Percentiles rank a stretch among this genome's conserved stretches.
Conservation (phyloP, 2,888 invertebrate genomes). For the Megastigmus dorsalis region DNA sequence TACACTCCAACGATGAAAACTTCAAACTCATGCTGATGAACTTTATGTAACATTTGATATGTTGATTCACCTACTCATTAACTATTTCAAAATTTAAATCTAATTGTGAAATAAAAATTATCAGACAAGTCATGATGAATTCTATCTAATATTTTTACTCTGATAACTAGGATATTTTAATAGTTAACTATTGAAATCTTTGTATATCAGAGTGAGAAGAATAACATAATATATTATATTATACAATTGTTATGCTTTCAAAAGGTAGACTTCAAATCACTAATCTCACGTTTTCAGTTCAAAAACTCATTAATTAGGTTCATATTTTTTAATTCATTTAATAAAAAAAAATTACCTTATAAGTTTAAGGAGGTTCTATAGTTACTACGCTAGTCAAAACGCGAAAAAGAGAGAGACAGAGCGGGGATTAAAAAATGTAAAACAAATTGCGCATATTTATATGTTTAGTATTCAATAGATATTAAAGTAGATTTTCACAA, state of each 20-base stretch:
- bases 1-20: too few relatives aligned
- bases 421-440: too few relatives aligned
- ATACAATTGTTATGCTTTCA: slow-evolving; percentile 40
- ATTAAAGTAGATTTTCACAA: too few relatives aligned
- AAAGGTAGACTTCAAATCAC: background rate
- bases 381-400: too few relatives aligned
- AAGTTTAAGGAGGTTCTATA: too few relatives aligned
- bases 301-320: slow-evolving; percentile 14
- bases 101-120: slow-evolving; percentile 27
- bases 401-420: too few relatives aligned
- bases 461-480: too few relatives aligned
- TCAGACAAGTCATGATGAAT: slow-evolving; percentile 9
- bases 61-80: slow-evolving; percentile 29
- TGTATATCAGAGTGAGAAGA: slow-evolving; percentile 23
- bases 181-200: slow-evolving; percentile 9
- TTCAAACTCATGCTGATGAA: too few relatives aligned
- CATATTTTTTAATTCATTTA: slow-evolving; percentile 30
- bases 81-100: slow-evolving; percentile 25
- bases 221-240: slow-evolving; percentile 35
- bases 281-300: background rate
- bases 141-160: slow-evolving; percentile 13
- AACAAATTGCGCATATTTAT: too few relatives aligned
- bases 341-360: slow-evolving; percentile 20
- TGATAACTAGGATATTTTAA: slow-evolving; percentile 3
- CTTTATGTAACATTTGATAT: slow-evolving; percentile 41